phyloP scores from a whole-genome alignment of 37 sponge, comb jelly and placozoan species.

The Aplysina aerophoba region DNA sequence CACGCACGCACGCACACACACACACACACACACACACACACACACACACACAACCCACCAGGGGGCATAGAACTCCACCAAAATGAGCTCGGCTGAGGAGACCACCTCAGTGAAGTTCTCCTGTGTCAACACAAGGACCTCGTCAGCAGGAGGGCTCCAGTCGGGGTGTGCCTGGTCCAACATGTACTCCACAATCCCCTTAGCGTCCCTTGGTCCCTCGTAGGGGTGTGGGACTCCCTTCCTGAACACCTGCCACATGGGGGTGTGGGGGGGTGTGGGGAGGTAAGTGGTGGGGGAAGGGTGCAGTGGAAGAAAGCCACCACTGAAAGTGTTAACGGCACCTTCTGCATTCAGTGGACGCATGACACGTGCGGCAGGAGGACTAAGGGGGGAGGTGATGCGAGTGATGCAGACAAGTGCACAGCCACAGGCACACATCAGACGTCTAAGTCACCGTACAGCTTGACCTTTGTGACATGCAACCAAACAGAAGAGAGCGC shows the following conservation, averaged over 20 bases:
- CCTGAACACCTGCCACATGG: conserved; percentile 49
- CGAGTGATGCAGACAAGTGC: too few relatives aligned
- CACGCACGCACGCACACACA: background rate
- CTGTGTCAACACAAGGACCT: conserved; percentile 73
- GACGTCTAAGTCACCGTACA: too few relatives aligned
- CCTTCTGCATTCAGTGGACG: too few relatives aligned
- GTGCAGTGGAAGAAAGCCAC: too few relatives aligned
- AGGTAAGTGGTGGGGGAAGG: too few relatives aligned
- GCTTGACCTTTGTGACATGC: too few relatives aligned
- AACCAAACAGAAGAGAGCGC: too few relatives aligned
- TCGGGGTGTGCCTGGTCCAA: conserved; percentile 58
- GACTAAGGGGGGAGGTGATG: too few relatives aligned
- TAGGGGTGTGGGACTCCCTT: conserved; percentile 66
- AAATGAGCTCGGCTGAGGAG: conserved; percentile 46
- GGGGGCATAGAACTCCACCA: conserved; percentile 95
- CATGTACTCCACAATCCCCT: conserved; percentile 63
- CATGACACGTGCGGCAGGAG: too few relatives aligned
- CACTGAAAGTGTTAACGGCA: too few relatives aligned
- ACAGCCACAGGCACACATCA: too few relatives aligned
- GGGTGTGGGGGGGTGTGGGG: conserved; percentile 24
- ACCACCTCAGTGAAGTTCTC: conserved; percentile 80
- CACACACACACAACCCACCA: conserved; percentile 66
- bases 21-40: too few relatives aligned
- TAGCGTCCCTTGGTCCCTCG: conserved; percentile 55
- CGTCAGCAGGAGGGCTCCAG: conserved; percentile 67